A percentile compares a stretch with the other conserved stretches of the same genome.
phyloP scores from a whole-genome alignment of 2,113 vertebrate genomes.

The Coregonus clupeaformis region DNA sequence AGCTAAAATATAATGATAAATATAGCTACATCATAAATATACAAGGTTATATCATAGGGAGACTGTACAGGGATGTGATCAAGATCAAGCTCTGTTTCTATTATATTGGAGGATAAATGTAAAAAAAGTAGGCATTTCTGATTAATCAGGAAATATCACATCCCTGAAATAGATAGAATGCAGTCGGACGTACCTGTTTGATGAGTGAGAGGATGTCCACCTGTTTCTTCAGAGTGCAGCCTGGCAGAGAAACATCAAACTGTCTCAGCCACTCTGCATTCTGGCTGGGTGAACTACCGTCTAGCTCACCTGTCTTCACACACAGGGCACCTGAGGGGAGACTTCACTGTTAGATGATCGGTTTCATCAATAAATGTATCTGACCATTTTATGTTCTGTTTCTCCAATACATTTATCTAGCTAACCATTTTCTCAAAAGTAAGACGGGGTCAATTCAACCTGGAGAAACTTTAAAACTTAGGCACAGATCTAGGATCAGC shows the following conservation, averaged over 20 bases:
- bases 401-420: too few species aligned
- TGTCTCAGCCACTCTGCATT: conserved; percentile 89
- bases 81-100: too few species aligned
- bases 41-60: too few species aligned
- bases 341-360: conserved; percentile 10
- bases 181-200: conserved; percentile 79
- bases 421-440: too few species aligned
- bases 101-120: too few species aligned
- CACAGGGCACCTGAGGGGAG: conserved; percentile 56
- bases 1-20: too few species aligned
- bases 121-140: background rate
- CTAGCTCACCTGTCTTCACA: conserved; percentile 73
- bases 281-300: conserved; percentile 73
- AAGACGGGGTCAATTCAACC: too few species aligned
- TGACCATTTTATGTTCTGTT: background rate
- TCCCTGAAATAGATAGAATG: background rate
- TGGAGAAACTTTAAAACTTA: too few species aligned
- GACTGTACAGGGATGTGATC: too few species aligned
- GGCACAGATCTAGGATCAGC: too few species aligned
- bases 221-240: conserved; percentile 92
- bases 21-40: too few species aligned
- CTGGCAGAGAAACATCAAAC: conserved; percentile 89
- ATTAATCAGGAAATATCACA: background rate
- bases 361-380: background rate
- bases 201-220: conserved; percentile 91